Percentiles rank a stretch among this genome's conserved stretches.
Conservation (phyloP, 1,140 invertebrate species). For the Brachionus asplanchnoidis region DNA sequence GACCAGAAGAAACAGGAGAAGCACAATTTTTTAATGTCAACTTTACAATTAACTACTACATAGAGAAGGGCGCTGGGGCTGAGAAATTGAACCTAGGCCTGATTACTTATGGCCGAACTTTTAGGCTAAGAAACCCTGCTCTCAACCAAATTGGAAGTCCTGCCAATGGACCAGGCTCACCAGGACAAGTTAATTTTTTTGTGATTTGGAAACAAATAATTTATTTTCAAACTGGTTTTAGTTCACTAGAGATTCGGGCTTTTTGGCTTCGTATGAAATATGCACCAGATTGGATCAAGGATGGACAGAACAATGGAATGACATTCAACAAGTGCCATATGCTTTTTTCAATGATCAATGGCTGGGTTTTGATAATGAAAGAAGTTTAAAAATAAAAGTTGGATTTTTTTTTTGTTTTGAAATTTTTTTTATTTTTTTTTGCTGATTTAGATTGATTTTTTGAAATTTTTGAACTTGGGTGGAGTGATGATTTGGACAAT, state of each 20-base stretch:
- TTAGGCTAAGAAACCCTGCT: slow-evolving; percentile 66
- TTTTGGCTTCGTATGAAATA: slow-evolving; percentile 84
- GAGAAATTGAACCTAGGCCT: slow-evolving; percentile 78
- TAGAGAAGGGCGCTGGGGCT: slow-evolving; percentile 68
- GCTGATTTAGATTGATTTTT: slow-evolving; percentile 70
- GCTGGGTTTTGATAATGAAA: slow-evolving; percentile 86
- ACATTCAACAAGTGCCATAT: slow-evolving; percentile 69
- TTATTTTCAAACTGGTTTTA: slow-evolving; percentile 60
- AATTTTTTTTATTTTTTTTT: neutral
- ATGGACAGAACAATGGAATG: slow-evolving; percentile 64
- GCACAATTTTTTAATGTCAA: slow-evolving; percentile 39
- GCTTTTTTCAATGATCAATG: slow-evolving; percentile 76
- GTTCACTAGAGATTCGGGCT: slow-evolving; percentile 78
- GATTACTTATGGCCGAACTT: slow-evolving; percentile 81
- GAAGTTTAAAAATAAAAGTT: slow-evolving; percentile 69
- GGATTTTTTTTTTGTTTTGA: too few relatives aligned
- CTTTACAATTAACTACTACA: slow-evolving; percentile 62
- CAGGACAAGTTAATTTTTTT: slow-evolving; percentile 53
- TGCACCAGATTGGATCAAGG: slow-evolving; percentile 62
- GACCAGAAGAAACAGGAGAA: slow-evolving; percentile 30
- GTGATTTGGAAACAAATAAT: slow-evolving; percentile 78
- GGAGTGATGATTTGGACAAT: slow-evolving; percentile 95
- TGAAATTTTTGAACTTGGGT: slow-evolving; percentile 81
- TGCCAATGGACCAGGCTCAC: slow-evolving; percentile 65
- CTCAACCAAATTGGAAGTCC: slow-evolving; percentile 78